Evolutionary conservation across 2,113 vertebrate species (phyloP), one percentile per base, ranked within the genome.

Genomic region (Corynorhinus townsendii): DNA sequence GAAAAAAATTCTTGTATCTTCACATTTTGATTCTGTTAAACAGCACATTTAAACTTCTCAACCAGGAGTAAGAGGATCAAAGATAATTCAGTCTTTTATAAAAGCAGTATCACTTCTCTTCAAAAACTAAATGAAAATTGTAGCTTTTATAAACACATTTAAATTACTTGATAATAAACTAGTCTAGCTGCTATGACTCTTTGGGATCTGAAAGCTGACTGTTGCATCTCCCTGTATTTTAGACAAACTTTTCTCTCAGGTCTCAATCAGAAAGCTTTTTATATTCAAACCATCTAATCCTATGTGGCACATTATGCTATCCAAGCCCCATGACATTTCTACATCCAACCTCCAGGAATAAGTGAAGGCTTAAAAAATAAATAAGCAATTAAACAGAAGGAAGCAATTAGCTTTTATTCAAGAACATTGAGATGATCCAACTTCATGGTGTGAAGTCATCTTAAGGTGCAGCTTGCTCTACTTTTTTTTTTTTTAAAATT

Each of bases 401-500:
- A 93, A 93, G 82, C 80, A 81, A 92, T 88, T 93, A 90, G 12
- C 47, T 82, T 82, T 96, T 95, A 96, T 95, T 95, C 93, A 45
- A 73, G 35, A 68, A 68, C 11, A 75, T 24, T 40, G 15, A 33
- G n/a, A 19, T 90, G 28, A 95, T 95, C 89, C 75, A 40, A 69
- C 28, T 89, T 33, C 35, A 43, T 76, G 45, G 16, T 79, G 94
- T 52, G 79, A 10, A 47, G 22, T 92, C 71, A 82, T 85, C 59
- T 38, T 45, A 16, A 87, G 64, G 92, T 64, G 66, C 11, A 40
- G 72, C 40, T 69, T 79, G 43, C 19, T 40, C 16, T 28, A 7
- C 0, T 87, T 88, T 96, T 90, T 97, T 92, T 94, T 95, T 11
- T 62, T 28, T 59, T 56, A 22, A 3, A 49, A 52, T 52, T 17